Base-by-base conservation (phyloP, 37 sponge, comb jelly and placozoan genomes). In the Spongilla lacustris region DNA sequence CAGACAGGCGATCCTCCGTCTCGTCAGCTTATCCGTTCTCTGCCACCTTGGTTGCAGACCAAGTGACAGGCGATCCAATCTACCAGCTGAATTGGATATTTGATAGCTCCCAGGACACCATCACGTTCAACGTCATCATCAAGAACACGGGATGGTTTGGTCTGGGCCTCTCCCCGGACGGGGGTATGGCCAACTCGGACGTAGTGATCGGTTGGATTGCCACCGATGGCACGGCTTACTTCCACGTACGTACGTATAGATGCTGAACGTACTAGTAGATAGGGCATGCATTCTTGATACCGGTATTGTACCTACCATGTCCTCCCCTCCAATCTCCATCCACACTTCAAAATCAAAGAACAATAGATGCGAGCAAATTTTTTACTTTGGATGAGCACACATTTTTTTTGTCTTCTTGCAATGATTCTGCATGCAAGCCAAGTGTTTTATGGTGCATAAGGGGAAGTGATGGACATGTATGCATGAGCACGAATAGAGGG, bases 191-290 rank as follows among this genome's bases (percentile, higher is more conserved):
- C 74, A 73, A 73, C 21, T 73, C 74, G 17, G 74, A 73, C 32
- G 74, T 73, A 1, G 74, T 73, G 74, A 73, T 73, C 32, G 74
- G 74, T 1, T 73, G 74, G 74, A 33, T 73, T 12, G 32, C 30
- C 1, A 26, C 30, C 13, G 74, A 33, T 13, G 32, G 32, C 32
- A 58, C 58, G 1, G 58, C 21, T 58, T 58, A 58, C 21, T 58
- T 58, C 58, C 58, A 58, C 58, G 58, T 58, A 58, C 14, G 58
- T 58, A 17, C 41, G 41, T 6, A 41, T 6, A 41, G 41, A 41
- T 41, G 41, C 6, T 58, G 21, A 14, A 1, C 21, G 58, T 58
- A 46, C 8, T 10, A 46, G 46, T 46, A 46, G 46, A 10, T 46
- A 46, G 8, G 8, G 46, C 46, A 8, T 8, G 8, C 46, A 46